Conservation (phyloP, 2,888 invertebrate genomes). For the Drosophila lutescens region DNA sequence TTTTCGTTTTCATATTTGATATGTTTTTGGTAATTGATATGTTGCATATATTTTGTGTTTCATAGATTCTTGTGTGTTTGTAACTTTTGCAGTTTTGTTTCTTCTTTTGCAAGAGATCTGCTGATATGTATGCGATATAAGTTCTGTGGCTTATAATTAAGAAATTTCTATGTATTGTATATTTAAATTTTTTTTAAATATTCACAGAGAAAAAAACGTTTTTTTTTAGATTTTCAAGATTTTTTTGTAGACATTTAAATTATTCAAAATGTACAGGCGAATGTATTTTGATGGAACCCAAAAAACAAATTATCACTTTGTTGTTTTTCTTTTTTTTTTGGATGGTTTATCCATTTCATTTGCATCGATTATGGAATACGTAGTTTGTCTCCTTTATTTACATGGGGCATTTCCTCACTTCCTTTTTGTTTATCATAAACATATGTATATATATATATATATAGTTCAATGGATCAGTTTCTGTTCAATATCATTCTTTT, state of each 20-base stretch:
- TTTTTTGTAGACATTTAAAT: slow-evolving; percentile 22
- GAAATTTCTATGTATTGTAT: slow-evolving; percentile 33
- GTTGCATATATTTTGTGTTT: slow-evolving; percentile 42
- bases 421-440: slow-evolving; percentile 29
- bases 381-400: slow-evolving; percentile 79
- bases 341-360: slow-evolving; percentile 55
- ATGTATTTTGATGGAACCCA: slow-evolving; percentile 23
- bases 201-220: slow-evolving; percentile 32
- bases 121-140: slow-evolving; percentile 45
- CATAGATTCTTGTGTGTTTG: slow-evolving; percentile 28
- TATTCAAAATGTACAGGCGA: slow-evolving; percentile 34
- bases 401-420: slow-evolving; percentile 61
- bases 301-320: slow-evolving; percentile 48
- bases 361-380: slow-evolving; percentile 70
- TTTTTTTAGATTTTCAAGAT: slow-evolving; percentile 18
- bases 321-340: slow-evolving; percentile 19
- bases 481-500: slow-evolving; percentile 38
- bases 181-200: slow-evolving; percentile 36
- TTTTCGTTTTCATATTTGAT: slow-evolving; percentile 32
- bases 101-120: slow-evolving; percentile 15
- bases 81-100: slow-evolving; percentile 27
- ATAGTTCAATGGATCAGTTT: slow-evolving; percentile 75
- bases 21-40: slow-evolving; percentile 43
- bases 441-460: slow-evolving; percentile 63
- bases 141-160: slow-evolving; percentile 33